These are phyloP conservation scores for Cyanoramphus novaezelandiae DNA, from an alignment of 2,113 vertebrate species.

Conservation along the genomic window DNA sequence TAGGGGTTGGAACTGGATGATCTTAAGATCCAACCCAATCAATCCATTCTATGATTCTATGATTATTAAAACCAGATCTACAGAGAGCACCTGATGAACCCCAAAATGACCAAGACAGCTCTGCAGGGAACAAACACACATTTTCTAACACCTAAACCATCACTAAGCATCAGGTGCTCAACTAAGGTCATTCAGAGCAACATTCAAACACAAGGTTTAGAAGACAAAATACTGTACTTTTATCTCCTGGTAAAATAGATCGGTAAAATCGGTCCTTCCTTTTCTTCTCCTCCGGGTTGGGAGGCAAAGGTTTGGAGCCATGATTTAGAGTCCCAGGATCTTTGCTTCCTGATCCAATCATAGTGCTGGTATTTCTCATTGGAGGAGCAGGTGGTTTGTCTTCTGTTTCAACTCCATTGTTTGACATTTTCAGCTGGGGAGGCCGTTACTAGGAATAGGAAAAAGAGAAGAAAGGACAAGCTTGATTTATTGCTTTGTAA, in stretches of 20 bases:
- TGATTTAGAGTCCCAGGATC: conserved; percentile 87
- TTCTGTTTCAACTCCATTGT: conserved; percentile 89
- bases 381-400: conserved; percentile 97
- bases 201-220: neutral
- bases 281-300: conserved; percentile 95
- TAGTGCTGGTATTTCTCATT: conserved; percentile 96
- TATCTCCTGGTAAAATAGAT: conserved; percentile 91
- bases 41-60: no score
- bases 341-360: conserved; percentile 90
- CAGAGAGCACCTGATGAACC: neutral
- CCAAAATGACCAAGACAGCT: neutral
- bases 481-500: neutral
- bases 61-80: neutral
- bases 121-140: neutral
- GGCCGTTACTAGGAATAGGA: conserved; percentile 57
- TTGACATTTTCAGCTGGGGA: conserved; percentile 87
- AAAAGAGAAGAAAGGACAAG: neutral
- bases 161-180: neutral
- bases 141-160: neutral
- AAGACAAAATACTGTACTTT: conserved; percentile 80
- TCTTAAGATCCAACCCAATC: neutral
- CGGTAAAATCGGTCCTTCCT: conserved; percentile 91
- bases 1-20: neutral
- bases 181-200: neutral
- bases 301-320: conserved; percentile 92